Conservation (phyloP, 2,113 vertebrate species). For the Peromyscus maniculatus region DNA sequence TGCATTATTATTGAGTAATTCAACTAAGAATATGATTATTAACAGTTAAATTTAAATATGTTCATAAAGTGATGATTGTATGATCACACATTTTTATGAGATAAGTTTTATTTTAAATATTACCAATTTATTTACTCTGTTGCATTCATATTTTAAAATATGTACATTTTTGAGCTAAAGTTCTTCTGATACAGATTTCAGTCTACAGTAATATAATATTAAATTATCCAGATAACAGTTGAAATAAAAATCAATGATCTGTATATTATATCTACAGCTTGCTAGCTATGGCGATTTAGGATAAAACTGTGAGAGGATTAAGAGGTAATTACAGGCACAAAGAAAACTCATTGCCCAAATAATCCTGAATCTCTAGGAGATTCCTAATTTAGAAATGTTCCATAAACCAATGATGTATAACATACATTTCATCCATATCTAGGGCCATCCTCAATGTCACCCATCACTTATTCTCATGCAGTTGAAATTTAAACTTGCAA, state of each 20-base stretch:
- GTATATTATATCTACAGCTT: neutral
- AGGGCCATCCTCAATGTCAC: neutral
- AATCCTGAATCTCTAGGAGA: neutral
- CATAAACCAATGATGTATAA: neutral
- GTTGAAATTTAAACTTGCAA: neutral
- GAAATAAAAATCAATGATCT: constrained; percentile 46
- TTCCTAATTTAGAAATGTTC: neutral
- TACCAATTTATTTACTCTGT: neutral
- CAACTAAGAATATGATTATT: neutral
- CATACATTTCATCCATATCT: neutral
- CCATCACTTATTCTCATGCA: neutral
- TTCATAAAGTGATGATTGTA: neutral
- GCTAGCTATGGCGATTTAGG: neutral
- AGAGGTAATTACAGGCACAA: neutral
- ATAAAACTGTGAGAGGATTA: neutral
- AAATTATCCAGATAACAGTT: neutral
- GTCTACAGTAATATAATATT: neutral
- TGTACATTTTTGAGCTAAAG: neutral
- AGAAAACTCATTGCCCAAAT: neutral
- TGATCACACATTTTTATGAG: neutral
- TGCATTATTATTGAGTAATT: neutral
- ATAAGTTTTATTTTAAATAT: constrained; percentile 12
- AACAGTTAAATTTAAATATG: neutral
- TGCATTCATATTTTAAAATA: constrained; percentile 10
- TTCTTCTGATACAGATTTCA: neutral